Base-by-base conservation (phyloP, 2,888 invertebrate species). In the Papilio elwesi region DNA sequence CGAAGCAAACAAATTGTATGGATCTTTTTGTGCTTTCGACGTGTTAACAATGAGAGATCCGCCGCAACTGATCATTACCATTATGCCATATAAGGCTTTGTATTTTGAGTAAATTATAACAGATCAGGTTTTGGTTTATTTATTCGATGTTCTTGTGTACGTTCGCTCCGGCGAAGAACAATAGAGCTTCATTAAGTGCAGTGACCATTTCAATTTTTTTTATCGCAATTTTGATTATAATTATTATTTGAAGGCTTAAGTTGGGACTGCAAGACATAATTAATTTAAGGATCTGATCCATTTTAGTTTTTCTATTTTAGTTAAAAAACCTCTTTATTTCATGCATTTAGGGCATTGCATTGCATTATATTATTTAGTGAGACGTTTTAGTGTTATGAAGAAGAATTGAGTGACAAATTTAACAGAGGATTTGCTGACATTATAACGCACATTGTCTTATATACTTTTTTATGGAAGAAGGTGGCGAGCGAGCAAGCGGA, bases 21-120 rank as follows among this genome's bases (percentile, higher is more conserved):
- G 88, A 85, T 79, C 89, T 91, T 90, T 89, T 92, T 93, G 87
- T 91, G 82, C 83, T 85, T 86, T 85, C 81, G 91, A 93, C 90
- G 87, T 90, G 92, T 88, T 90, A 91, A 93, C 93, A 93, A 93
- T 92, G 87, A 89, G 81, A 80, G 80, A 83, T 87, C 88, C 87
- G 86, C 81, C 85, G 87, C 89, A 92, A 92, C 91, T 90, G 92
- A 92, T 93, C 91, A 92, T 92, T 92, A 92, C 88, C 88, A 93
- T 92, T 93, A 92, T 91, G 85, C 90, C 90, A 77, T 90, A 90
- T 90, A 91, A 86, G 92, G 92, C 92, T 92, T 93, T 93, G 93
- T 93, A 89, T 93, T 93, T 93, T 93, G 92, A 92, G 93, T 93
- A 92, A 93, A 93, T 93, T 93, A 93, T 93, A 93, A 92, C 92